Evolutionary conservation across 2,888 invertebrate genomes (phyloP).

Genomic region (Pandemis cinnamomeana): DNA sequence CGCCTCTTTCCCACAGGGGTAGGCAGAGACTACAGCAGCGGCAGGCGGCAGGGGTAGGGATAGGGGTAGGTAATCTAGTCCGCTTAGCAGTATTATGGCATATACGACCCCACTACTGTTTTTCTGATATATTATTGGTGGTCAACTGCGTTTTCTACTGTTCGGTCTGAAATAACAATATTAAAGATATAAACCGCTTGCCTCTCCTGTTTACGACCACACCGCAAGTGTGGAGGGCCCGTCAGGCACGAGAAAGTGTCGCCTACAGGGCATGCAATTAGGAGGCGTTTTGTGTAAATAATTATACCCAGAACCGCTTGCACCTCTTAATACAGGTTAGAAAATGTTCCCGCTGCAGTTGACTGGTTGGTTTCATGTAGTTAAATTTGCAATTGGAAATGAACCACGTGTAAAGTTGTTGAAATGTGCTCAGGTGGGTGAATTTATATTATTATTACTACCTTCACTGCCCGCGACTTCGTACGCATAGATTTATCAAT

Average conservation of each 20-base stretch:
- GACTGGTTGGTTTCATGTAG: background rate
- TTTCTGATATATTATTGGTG: too few species aligned
- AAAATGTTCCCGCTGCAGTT: slow-evolving; percentile 2
- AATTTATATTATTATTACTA: too few species aligned
- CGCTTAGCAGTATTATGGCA: too few species aligned
- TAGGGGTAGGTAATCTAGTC: too few species aligned
- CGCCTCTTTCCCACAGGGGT: too few species aligned
- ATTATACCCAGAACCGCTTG: slow-evolving; percentile 61
- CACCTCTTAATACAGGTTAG: slow-evolving; percentile 61
- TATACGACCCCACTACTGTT: too few species aligned
- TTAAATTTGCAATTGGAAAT: slow-evolving; percentile 1
- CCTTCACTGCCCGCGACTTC: too few species aligned
- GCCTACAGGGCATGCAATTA: slow-evolving; percentile 78
- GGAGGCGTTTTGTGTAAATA: slow-evolving; percentile 78
- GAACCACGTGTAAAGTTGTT: background rate
- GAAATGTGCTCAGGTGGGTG: background rate
- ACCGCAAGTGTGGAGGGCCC: slow-evolving; percentile 50
- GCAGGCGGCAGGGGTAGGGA: too few species aligned
- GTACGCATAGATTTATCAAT: too few species aligned
- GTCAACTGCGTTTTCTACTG: too few species aligned
- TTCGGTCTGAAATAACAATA: background rate
- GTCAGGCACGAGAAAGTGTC: slow-evolving; percentile 72
- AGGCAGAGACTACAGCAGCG: too few species aligned
- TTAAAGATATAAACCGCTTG: slow-evolving; percentile 44
- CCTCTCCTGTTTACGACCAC: slow-evolving; percentile 42